Evolutionary conservation across 2,888 invertebrate genomes (phyloP).

Genomic region (Trachelus tabidus): DNA sequence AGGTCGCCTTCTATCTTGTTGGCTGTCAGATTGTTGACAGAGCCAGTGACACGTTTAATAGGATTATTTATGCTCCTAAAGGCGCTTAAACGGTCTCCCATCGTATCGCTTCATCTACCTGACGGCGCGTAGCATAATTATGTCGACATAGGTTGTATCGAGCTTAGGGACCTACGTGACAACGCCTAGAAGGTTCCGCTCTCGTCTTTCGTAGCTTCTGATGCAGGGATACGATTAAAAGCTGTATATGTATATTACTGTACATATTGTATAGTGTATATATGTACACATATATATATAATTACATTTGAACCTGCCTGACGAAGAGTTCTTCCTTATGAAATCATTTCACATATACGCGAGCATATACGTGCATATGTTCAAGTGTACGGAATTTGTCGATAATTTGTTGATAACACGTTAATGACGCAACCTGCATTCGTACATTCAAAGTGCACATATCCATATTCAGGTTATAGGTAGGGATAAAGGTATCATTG

Average conservation of each 20-base stretch:
- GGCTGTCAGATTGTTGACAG: constrained; percentile 59
- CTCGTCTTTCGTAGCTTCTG: constrained; percentile 41
- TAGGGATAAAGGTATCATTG: not conserved
- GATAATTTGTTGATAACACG: not conserved
- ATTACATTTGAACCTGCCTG: not conserved
- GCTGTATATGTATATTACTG: not conserved
- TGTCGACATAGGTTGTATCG: constrained; percentile 44
- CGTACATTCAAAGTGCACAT: not conserved
- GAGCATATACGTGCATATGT: not conserved
- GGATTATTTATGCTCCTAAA: constrained; percentile 61
- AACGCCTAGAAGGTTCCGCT: constrained; percentile 48
- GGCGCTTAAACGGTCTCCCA: constrained; percentile 50
- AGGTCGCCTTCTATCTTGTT: constrained; percentile 38
- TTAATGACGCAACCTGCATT: not conserved
- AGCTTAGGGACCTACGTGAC: constrained; percentile 32
- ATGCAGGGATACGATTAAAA: not conserved
- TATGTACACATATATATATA: not conserved
- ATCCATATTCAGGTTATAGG: not conserved
- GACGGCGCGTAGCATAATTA: constrained; percentile 55
- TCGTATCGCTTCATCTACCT: constrained; percentile 51
- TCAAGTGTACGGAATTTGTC: not conserved
- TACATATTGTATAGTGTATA: not conserved
- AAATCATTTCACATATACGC: not conserved
- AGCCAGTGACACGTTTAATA: constrained; percentile 59
- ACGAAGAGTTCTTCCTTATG: not conserved